A percentile compares a stretch with the other conserved stretches of the same genome.
Evolutionary conservation across 2,888 invertebrate species (phyloP).

Genomic region (Synergus itoensis): DNA sequence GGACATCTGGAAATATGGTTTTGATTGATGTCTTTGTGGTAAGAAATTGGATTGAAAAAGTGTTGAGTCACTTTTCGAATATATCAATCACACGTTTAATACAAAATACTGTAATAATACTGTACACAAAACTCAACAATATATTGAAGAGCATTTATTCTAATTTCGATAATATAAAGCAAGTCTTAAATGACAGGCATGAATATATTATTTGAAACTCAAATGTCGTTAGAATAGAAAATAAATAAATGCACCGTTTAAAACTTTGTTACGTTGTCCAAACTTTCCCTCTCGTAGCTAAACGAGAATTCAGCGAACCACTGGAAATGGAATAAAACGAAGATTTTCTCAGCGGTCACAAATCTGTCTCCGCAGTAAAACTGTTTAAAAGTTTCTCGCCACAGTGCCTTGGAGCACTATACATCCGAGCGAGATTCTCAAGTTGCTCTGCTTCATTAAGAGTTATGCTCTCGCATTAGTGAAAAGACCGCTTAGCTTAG

Average conservation of each 20-base stretch:
- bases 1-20: constrained; percentile 2
- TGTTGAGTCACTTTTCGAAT: constrained; percentile 6
- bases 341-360: constrained; percentile 31
- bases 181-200: not conserved
- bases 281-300: constrained; percentile 29
- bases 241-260: constrained; percentile 14
- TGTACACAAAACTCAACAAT: not conserved
- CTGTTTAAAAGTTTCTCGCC: constrained; percentile 40
- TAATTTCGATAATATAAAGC: not conserved
- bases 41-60: not conserved
- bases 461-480: constrained; percentile 18
- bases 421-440: constrained; percentile 13
- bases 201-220: not conserved
- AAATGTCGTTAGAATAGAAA: not conserved
- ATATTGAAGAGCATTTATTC: not conserved
- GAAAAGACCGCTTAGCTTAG: not conserved
- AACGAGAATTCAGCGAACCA: constrained; percentile 29
- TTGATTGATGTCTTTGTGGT: constrained; percentile 11
- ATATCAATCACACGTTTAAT: not conserved
- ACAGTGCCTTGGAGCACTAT: constrained; percentile 20
- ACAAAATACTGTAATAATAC: not conserved
- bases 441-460: constrained; percentile 26
- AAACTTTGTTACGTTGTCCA: constrained; percentile 17
- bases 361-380: constrained; percentile 32
- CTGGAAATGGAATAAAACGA: constrained; percentile 31